Evolutionary conservation across 2,797 vertebrate genomes (phyloP).

Genomic region (Centropyge bicolor): DNA sequence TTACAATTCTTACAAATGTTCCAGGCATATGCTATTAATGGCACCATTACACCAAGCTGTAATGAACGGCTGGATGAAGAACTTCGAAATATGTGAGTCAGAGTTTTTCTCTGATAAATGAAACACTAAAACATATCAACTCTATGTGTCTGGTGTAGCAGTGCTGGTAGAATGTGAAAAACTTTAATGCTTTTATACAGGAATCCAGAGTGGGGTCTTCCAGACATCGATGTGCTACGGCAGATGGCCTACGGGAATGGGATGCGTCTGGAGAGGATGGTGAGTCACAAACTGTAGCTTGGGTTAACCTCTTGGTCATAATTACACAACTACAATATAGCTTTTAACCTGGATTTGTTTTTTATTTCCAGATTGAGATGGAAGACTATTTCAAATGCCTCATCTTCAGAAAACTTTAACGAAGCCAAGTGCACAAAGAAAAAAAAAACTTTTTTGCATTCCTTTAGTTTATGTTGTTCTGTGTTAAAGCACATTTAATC

Average conservation of each 20-base stretch:
- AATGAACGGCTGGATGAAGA: constrained; percentile 81
- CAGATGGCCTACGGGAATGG: constrained; percentile 79
- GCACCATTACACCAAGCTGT: constrained; percentile 79
- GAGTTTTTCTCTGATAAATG: background rate
- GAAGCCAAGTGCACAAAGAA: constrained; percentile 21
- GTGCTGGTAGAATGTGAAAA: background rate
- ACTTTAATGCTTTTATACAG: constrained; percentile 51
- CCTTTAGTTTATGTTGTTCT: background rate
- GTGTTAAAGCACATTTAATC: background rate
- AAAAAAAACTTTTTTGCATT: background rate
- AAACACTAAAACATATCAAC: background rate
- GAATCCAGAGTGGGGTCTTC: constrained; percentile 86
- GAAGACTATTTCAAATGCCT: constrained; percentile 84
- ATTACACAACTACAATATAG: too few relatives aligned
- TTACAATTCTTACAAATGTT: constrained; percentile 16
- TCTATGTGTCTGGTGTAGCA: background rate
- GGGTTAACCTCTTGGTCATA: background rate
- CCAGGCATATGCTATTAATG: constrained; percentile 84
- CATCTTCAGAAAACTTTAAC: constrained; percentile 81
- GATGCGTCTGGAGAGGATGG: constrained; percentile 82
- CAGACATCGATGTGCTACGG: constrained; percentile 84
- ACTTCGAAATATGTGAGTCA: constrained; percentile 74
- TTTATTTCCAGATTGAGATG: constrained; percentile 81
- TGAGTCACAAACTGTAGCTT: constrained; percentile 51
- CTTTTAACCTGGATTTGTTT: constrained; percentile 17